Conservation (phyloP, 2,797 vertebrate species). For the Cirrhinus mrigala region DNA sequence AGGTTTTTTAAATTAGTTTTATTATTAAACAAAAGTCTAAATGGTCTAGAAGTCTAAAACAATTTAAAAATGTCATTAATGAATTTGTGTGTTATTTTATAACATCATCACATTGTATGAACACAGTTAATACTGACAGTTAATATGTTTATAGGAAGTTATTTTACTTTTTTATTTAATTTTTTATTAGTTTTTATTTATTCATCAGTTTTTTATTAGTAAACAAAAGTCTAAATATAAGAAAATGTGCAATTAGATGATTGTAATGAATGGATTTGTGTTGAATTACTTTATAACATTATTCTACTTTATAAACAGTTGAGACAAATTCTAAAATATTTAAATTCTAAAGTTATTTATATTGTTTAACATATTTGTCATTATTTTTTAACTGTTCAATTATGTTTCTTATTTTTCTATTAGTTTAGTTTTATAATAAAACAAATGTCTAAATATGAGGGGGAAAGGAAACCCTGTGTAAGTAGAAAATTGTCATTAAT, state of each 20-base stretch:
- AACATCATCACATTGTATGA: neutral
- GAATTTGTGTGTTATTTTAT: no score
- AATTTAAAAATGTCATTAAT: no score
- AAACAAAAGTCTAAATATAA: neutral
- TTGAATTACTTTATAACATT: neutral
- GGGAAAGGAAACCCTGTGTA: no score
- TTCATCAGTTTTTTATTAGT: neutral
- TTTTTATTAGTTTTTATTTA: neutral
- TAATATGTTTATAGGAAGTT: neutral
- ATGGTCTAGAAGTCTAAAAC: no score
- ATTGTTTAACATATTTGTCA: neutral
- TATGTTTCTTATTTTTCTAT: neutral
- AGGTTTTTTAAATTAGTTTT: neutral
- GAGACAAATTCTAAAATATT: no score
- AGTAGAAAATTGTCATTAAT: neutral
- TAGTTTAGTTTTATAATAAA: neutral
- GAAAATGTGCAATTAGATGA: neutral
- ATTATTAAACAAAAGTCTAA: neutral
- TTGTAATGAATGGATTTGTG: neutral
- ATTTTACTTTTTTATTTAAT: no score
- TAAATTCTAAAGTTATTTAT: no score
- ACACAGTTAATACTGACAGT: no score
- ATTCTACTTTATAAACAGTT: neutral
- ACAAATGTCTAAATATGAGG: neutral
- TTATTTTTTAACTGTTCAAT: neutral